A percentile compares a stretch with the other conserved stretches of the same genome.
phyloP scores from a whole-genome alignment of 2,888 invertebrate genomes.

The Periphyllus acericola region DNA sequence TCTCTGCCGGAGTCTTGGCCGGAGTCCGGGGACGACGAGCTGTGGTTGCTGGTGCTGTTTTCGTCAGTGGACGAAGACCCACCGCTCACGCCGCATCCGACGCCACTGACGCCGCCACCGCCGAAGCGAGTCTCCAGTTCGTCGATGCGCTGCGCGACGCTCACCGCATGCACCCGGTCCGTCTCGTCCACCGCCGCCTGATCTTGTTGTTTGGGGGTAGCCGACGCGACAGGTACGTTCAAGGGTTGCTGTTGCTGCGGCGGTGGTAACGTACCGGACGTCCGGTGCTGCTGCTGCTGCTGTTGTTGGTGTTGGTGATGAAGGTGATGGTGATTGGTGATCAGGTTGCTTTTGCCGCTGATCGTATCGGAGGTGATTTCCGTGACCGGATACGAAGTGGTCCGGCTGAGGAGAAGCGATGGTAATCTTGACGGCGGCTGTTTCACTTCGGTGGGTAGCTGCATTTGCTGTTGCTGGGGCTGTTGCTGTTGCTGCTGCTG shows the following conservation, averaged over 20 bases:
- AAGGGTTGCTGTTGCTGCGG: neutral
- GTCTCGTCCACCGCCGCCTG: constrained; percentile 27
- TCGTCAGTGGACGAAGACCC: constrained; percentile 53
- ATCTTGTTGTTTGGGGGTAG: neutral
- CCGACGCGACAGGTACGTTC: neutral
- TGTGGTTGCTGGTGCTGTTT: constrained; percentile 53
- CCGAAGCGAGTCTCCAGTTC: constrained; percentile 54
- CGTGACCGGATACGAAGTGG: constrained; percentile 54
- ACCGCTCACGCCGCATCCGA: neutral
- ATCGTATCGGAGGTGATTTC: neutral
- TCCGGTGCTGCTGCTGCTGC: neutral
- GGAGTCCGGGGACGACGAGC: constrained; percentile 51
- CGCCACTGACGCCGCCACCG: neutral
- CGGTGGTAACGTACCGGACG: neutral
- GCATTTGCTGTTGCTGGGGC: neutral
- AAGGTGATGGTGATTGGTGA: neutral
- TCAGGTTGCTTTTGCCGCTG: neutral
- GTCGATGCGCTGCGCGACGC: constrained; percentile 53
- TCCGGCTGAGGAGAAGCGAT: constrained; percentile 28
- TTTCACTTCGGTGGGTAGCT: constrained; percentile 28
- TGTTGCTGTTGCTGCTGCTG: constrained; percentile 24
- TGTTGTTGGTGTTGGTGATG: constrained; percentile 1
- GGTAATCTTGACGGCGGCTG: constrained; percentile 18
- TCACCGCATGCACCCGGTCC: constrained; percentile 43
- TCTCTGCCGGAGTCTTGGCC: constrained; percentile 59